Conservation (phyloP, 2,888 invertebrate genomes). For the Macrosiphum euphorbiae region DNA sequence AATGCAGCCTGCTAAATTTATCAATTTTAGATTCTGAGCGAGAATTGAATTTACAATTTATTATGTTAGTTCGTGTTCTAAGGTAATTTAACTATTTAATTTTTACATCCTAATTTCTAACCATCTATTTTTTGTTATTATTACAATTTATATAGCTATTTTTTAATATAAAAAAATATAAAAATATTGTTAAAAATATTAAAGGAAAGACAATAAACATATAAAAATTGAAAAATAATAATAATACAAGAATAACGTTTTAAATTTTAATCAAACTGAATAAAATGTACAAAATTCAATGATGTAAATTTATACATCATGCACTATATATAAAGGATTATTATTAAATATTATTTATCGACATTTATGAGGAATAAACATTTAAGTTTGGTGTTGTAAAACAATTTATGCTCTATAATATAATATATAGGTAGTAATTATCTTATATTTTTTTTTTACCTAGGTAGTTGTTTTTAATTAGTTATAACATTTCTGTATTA, state of each 20-base stretch:
- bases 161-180: too few species aligned
- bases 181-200: not conserved
- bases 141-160: not conserved
- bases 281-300: not conserved
- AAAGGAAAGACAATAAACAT: not conserved
- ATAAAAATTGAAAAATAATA: not conserved
- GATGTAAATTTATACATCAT: not conserved
- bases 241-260: not conserved
- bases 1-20: not conserved
- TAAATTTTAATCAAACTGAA: not conserved
- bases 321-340: not conserved
- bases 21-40: not conserved
- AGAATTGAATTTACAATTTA: not conserved
- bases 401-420: not conserved
- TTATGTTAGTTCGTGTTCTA: not conserved
- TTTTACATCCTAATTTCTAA: not conserved
- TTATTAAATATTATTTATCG: not conserved
- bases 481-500: not conserved
- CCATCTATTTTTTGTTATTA: not conserved
- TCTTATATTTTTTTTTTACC: too few species aligned
- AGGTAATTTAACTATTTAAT: not conserved
- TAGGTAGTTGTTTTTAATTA: too few species aligned
- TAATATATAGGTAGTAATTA: too few species aligned
- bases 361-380: not conserved
- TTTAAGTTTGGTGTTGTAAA: not conserved